Base-by-base conservation (phyloP, 2,113 vertebrate species). In the Apodemus sylvaticus region DNA sequence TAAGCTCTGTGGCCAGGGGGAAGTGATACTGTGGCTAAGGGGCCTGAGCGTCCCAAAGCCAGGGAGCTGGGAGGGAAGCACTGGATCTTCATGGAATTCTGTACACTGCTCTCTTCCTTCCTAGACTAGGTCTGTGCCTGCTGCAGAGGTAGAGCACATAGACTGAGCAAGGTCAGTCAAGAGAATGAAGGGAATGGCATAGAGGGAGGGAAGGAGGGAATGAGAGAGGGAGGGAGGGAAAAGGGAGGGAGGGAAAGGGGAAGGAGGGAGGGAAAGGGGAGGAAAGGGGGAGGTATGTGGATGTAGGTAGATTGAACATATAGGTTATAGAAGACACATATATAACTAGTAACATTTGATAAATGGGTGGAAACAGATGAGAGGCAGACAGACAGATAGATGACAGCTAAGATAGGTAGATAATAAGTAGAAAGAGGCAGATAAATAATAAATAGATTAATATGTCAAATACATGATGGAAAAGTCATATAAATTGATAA, bases 241-340 rank as follows among this genome's bases (percentile, higher is more conserved):
- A 0, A 17, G 14, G 26, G 62, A 19, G 55, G 8, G 14, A 6
- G 16, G 17, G 1, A 13, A 4, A 71, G 31, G 1, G 0, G 16
- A 10, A 3, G 48, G 39, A 13, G 4, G 2, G 39, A 7, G 4
- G 4, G 26, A 13, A 2, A 3, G 7, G 36, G 39, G 53, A 53
- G 53, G 10, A 10, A 53, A 10, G 51, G n/a, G 13, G 8, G 4
- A 12, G 42, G 39, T 10, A 2, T 42, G 20, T 73, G 26, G 16
- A 39, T 71, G 24, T 7, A 22, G 48, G 22, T 17, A 71, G 48
- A 29, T 17, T 71, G 34, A 55, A 11, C 51, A 39, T 60, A 62
- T 16, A n/a, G 31, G 19, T 60, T 9, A 42, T 16, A 81, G 45
- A 19, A 31, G 8, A 11, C 13, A 36, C 19, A 74, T 74, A 4